Base-by-base conservation (phyloP, 2,113 vertebrate species). In the Ctenodactylus gundi region DNA sequence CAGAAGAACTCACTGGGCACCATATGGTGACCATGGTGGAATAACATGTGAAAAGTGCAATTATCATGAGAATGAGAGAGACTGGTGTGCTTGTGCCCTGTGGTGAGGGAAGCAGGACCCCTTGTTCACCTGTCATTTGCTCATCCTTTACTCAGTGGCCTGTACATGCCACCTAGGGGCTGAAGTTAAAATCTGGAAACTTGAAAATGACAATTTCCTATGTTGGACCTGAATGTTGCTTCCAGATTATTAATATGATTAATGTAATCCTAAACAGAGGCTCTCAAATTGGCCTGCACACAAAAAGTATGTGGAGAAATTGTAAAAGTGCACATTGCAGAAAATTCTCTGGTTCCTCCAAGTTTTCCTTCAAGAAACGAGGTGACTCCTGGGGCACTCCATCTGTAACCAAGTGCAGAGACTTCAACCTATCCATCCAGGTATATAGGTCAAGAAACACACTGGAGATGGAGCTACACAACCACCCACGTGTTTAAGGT, bases 341-440 rank as follows among this genome's bases (percentile, higher is more conserved):
- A 41, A 14, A 3, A 2, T 25, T 34, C 23, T 11, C 23, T 4
- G 0, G 4, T 5, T 0, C 9, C 1, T 1, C 1, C 1, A 17
- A 53, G 9, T 17, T 49, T 41, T 84, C 36, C 0, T 31, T 62
- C 34, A 21, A 27, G 39, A 46, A 64, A 23, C 7, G 15, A 17
- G 10, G 4, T 10, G 9, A 57, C 18, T 4, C 25, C 67, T 15
- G 3, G 36, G 41, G 46, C 11, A 25, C 2, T 20, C 34, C 3
- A 1, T 1, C 1, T 18, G 31, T 13, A 18, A 41, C 20, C 1
- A 34, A 85, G 21, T 1, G 0, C 3, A 2, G 20, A 12, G 84
- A 70, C 27, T 39, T 62, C 12, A 31, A 44, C 7, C 31, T 49
- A 17, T 25, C 25, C 10, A 4, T 58, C 20, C 67, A 77, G 36